Evolutionary conservation across 2,888 invertebrate genomes (phyloP).

Genomic region (Drosophila niveifrons): DNA sequence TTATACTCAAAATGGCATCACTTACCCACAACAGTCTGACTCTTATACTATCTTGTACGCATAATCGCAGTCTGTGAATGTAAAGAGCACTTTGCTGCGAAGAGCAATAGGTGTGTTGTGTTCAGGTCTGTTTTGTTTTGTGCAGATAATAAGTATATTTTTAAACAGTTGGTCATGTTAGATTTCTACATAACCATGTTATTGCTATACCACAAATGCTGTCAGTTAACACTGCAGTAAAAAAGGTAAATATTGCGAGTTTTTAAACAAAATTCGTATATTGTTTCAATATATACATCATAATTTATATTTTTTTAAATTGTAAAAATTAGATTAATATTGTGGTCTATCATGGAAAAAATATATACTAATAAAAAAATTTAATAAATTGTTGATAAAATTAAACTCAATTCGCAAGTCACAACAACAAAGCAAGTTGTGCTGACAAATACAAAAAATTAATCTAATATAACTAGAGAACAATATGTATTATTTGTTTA

Average conservation of each 20-base stretch:
- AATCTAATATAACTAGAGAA: too few species aligned
- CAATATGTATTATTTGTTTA: too few species aligned
- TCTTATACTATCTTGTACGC: conserved; percentile 27
- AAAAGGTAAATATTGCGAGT: neutral
- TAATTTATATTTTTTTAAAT: too few species aligned
- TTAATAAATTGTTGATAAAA: too few species aligned
- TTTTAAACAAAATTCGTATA: neutral
- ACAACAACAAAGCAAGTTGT: too few species aligned
- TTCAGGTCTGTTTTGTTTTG: neutral
- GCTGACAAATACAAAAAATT: too few species aligned
- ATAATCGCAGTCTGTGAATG: neutral
- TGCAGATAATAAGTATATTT: too few species aligned
- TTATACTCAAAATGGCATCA: conserved; percentile 48
- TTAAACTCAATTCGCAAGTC: too few species aligned
- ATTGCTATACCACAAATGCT: neutral
- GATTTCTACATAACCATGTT: neutral
- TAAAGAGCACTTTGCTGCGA: conserved; percentile 21
- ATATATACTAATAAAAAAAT: too few species aligned
- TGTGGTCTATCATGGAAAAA: too few species aligned
- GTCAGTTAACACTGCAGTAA: neutral
- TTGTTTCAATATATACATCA: neutral
- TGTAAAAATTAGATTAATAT: too few species aligned
- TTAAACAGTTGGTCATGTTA: neutral
- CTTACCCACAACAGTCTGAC: conserved; percentile 13
- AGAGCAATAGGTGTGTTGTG: conserved; percentile 16